Percentiles rank a stretch among this genome's conserved stretches.
Conservation (phyloP, 2,888 invertebrate species). For the Sympetrum striolatum region DNA sequence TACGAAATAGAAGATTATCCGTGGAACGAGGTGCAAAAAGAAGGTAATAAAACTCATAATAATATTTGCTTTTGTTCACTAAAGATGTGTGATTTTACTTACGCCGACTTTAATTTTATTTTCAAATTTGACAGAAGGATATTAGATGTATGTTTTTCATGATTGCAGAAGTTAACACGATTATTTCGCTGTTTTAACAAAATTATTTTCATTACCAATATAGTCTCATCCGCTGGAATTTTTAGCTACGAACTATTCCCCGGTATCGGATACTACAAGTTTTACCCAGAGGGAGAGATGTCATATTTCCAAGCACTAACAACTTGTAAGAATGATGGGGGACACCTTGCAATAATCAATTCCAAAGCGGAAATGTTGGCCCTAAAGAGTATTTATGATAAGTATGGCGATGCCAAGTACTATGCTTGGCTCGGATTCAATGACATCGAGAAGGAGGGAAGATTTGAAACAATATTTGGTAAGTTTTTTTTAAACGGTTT, state of each 20-base stretch:
- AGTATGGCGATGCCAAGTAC: no score
- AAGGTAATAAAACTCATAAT: no score
- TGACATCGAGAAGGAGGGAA: not conserved
- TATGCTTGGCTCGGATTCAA: not conserved
- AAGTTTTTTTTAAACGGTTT: not conserved
- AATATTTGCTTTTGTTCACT: no score
- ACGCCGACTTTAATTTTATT: no score
- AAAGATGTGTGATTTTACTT: no score
- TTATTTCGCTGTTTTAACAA: not conserved
- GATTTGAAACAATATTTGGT: not conserved
- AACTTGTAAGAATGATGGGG: conserved; percentile 20
- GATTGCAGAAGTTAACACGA: no score
- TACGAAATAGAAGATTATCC: no score
- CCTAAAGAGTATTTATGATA: not conserved
- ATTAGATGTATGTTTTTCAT: no score
- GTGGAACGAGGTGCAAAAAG: no score
- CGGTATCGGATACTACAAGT: not conserved
- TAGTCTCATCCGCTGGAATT: not conserved
- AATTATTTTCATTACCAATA: not conserved
- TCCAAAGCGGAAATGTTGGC: not conserved
- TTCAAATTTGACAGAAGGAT: no score
- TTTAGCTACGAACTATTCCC: no score
- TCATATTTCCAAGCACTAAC: not conserved
- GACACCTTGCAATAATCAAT: conserved; percentile 49
- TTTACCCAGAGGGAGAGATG: not conserved